A percentile compares a stretch with the other conserved stretches of the same genome.
Evolutionary conservation across 2,113 vertebrate genomes (phyloP).

Genomic region (Brienomyrus brachyistius): DNA sequence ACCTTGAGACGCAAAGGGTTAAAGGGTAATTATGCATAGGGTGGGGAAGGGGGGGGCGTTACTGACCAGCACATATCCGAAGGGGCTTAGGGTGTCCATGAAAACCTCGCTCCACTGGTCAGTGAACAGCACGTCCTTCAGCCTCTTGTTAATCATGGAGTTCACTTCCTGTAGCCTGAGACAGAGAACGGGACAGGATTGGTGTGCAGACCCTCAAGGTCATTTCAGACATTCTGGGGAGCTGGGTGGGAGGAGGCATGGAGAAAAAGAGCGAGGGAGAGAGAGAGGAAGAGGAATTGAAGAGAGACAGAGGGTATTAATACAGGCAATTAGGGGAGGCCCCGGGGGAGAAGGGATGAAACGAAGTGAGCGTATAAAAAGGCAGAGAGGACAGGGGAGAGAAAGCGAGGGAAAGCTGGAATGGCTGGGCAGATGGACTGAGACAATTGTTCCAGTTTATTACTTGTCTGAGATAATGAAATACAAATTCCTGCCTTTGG

Average conservation of each 20-base stretch:
- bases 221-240: background rate
- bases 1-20: background rate
- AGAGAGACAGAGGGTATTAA: background rate
- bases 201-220: background rate
- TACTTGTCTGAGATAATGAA: background rate
- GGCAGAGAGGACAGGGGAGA: background rate
- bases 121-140: constrained; percentile 91
- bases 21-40: background rate
- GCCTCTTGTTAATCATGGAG: constrained; percentile 91
- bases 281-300: background rate
- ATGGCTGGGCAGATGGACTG: background rate
- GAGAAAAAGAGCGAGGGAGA: background rate
- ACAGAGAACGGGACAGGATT: background rate
- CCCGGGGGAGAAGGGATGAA: background rate
- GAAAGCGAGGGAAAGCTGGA: background rate
- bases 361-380: background rate
- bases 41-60: background rate
- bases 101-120: constrained; percentile 95
- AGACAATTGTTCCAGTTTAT: background rate
- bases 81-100: constrained; percentile 87
- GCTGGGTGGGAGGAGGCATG: background rate
- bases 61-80: constrained; percentile 87
- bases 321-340: background rate
- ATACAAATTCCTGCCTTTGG: background rate
- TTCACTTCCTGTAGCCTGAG: constrained; percentile 92